Evolutionary conservation across 2,797 vertebrate genomes (phyloP).

Genomic region (Coranthus polyacanthus): DNA sequence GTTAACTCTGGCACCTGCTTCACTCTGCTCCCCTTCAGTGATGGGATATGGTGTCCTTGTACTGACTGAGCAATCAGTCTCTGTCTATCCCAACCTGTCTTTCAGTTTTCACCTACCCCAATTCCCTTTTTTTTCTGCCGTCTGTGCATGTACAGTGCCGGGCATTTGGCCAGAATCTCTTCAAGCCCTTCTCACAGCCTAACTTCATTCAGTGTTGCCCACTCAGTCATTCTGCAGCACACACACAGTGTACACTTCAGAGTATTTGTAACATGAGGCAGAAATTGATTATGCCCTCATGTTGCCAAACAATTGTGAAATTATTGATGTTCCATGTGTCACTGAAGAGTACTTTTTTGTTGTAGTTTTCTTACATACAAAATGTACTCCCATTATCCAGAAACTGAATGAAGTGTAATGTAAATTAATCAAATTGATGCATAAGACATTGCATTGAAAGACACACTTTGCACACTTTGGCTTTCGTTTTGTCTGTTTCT

Average conservation of each 20-base stretch:
- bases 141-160: slow-evolving; percentile 52
- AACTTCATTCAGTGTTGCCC: slow-evolving; percentile 15
- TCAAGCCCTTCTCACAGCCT: slow-evolving; percentile 34
- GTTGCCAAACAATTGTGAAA: slow-evolving; percentile 7
- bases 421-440: neutral
- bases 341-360: neutral
- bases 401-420: neutral
- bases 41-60: slow-evolving; percentile 37
- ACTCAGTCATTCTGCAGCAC: slow-evolving; percentile 39
- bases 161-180: slow-evolving; percentile 58
- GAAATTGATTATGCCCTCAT: neutral
- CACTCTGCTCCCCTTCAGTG: slow-evolving; percentile 2
- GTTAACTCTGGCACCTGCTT: slow-evolving; percentile 28
- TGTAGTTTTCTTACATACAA: neutral
- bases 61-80: slow-evolving; percentile 47
- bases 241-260: neutral
- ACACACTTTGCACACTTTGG: neutral
- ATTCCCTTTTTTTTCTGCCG: slow-evolving; percentile 8
- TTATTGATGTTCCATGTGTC: slow-evolving; percentile 5
- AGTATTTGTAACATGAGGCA: slow-evolving; percentile 13
- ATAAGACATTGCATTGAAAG: neutral
- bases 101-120: slow-evolving; percentile 19
- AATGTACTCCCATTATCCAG: neutral
- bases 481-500: neutral
- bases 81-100: slow-evolving; percentile 30